phyloP scores from a whole-genome alignment of 2,888 invertebrate genomes.

The Boloria selene region DNA sequence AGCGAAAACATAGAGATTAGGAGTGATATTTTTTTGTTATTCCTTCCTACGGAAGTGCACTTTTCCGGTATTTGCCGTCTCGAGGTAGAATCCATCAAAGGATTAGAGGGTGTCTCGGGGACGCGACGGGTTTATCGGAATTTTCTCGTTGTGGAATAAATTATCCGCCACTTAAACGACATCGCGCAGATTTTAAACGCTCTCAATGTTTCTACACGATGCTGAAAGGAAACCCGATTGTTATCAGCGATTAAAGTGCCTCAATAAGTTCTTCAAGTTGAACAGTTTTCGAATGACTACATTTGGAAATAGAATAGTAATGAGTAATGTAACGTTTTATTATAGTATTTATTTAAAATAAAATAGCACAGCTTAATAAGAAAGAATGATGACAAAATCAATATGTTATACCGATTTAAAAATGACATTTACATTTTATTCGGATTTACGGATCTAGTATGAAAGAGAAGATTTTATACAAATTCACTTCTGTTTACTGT shows the following conservation, averaged over 20 bases:
- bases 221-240: conserved; percentile 38
- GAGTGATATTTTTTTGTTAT: conserved; percentile 57
- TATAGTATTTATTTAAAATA: background rate
- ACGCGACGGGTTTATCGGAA: conserved; percentile 67
- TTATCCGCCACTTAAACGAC: conserved; percentile 71
- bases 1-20: conserved; percentile 46
- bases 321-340: background rate
- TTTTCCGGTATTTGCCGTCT: conserved; percentile 64
- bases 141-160: conserved; percentile 74
- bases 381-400: background rate
- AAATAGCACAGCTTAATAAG: background rate
- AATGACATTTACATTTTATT: too few relatives aligned
- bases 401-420: too few relatives aligned
- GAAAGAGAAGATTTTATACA: too few relatives aligned
- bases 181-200: conserved; percentile 56
- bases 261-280: conserved; percentile 36
- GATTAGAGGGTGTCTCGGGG: conserved; percentile 71
- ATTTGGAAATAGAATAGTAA: background rate
- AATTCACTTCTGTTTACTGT: too few relatives aligned
- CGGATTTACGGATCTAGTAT: too few relatives aligned
- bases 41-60: conserved; percentile 59
- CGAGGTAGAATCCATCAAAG: conserved; percentile 76
- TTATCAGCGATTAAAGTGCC: conserved; percentile 37
- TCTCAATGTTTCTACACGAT: conserved; percentile 41
- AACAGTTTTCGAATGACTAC: conserved; percentile 15